Base-by-base conservation (phyloP, 2,888 invertebrate species). In the Eilema caniola region DNA sequence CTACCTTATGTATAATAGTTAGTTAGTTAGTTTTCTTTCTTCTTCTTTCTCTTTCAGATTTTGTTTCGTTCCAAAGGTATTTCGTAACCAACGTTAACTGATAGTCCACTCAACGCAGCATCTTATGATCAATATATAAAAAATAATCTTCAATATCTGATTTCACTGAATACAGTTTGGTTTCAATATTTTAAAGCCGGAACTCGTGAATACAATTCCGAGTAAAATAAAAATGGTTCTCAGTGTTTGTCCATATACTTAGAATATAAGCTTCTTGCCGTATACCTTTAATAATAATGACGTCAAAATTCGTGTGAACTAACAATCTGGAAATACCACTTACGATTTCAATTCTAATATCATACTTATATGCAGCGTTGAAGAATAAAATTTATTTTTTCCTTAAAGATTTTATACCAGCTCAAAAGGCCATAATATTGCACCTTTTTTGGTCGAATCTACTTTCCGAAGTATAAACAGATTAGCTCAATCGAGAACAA, bases 231-330 rank as follows among this genome's bases (percentile, higher is more conserved):
- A 66, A 57, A 70, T 71, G 20, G 11, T 57, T 68, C 74, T 72
- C 62, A 68, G 69, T 67, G 66, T 60, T 25, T 60, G 74, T 77
- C 67, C 62, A 59, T 63, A 16, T 41, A 41, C 16, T 16, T 3
- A 41, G 41, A 41, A 41, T 41, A 41, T 41, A 41, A 41, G 41
- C 41, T 14, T 41, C 41, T 41, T 41, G 16, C 67, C 65, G 61
- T 63, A 62, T 71, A 71, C 47, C 71, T 73, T 79, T 61, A n/a
- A 57, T 79, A 71, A 70, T 23, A 62, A 62, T 68, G 66, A 74
- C 33, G 33, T 33, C 16, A 67, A 75, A 66, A 80, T 81, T 81
- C 72, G 81, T 72, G 71, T 77, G 69, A 77, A 75, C 70, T 71
- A 69, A 56, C 63, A 59, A 57, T 59, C 53, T 69, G 66, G 11